These are phyloP conservation scores for Microchirus variegatus DNA, from an alignment of 2,797 vertebrate species.

Conservation along the genomic window DNA sequence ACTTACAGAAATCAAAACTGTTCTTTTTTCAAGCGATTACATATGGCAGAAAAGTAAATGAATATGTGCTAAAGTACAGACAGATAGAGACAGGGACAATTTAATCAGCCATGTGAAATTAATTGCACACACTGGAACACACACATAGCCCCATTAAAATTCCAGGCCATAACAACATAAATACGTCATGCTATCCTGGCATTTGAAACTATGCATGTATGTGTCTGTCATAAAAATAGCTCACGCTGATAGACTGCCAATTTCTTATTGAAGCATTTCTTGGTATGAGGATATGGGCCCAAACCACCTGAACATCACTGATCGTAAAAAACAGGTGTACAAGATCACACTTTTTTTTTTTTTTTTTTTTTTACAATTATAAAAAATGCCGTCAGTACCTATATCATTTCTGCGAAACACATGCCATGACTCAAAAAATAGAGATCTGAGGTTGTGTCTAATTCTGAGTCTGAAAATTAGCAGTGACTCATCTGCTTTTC, in stretches of 20 bases:
- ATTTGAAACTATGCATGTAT: neutral
- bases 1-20: too few relatives aligned
- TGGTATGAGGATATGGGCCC: constrained; percentile 46
- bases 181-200: too few relatives aligned
- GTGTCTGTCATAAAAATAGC: neutral
- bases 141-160: neutral
- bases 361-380: too few relatives aligned
- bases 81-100: too few relatives aligned
- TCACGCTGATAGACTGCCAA: neutral
- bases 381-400: neutral
- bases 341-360: too few relatives aligned
- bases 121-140: too few relatives aligned
- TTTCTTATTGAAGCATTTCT: neutral
- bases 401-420: too few relatives aligned
- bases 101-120: too few relatives aligned
- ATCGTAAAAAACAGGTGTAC: too few relatives aligned
- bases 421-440: neutral
- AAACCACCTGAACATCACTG: neutral
- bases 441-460: neutral
- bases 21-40: too few relatives aligned
- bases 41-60: too few relatives aligned
- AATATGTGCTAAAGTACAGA: too few relatives aligned
- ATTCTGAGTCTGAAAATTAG: neutral
- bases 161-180: neutral
- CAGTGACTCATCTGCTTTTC: neutral